Percentiles rank a stretch among this genome's conserved stretches.
These are phyloP conservation scores for Magallana angulata DNA, from an alignment of 1,140 invertebrate species.

Conservation along the genomic window DNA sequence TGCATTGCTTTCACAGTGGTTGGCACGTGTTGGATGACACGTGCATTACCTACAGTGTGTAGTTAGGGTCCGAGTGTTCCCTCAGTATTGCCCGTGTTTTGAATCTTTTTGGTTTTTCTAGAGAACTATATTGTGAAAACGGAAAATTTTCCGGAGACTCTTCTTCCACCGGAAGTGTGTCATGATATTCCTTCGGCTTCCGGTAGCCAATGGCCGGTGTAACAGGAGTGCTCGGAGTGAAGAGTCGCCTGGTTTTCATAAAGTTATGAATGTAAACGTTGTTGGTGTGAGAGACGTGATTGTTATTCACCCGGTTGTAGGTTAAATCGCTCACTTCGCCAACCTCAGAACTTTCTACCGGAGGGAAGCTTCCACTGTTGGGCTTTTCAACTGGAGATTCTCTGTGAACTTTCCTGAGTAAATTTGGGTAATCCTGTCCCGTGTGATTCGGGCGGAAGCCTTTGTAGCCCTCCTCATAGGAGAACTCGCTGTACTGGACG, in stretches of 20 bases:
- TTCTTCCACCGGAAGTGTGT: constrained; percentile 13
- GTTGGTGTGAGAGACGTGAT: constrained; percentile 9
- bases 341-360: neutral
- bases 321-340: neutral
- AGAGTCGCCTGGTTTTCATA: constrained; percentile 13
- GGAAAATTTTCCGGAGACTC: neutral
- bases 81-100: neutral
- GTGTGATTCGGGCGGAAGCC: neutral
- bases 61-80: neutral
- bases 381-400: constrained; percentile 18
- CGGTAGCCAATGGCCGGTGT: neutral
- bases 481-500: constrained; percentile 13
- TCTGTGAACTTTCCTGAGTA: neutral
- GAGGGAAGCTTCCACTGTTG: neutral
- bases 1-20: too few relatives aligned
- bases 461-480: neutral
- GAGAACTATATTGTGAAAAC: neutral
- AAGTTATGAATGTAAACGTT: constrained; percentile 34
- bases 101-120: constrained; percentile 2
- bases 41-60: neutral
- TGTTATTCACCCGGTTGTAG: neutral
- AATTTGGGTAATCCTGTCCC: constrained; percentile 11
- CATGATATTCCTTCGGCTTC: constrained; percentile 1
- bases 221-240: neutral
- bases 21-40: too few relatives aligned